Base-by-base conservation (phyloP, 2,797 vertebrate genomes). In the Aulostomus chinensis region DNA sequence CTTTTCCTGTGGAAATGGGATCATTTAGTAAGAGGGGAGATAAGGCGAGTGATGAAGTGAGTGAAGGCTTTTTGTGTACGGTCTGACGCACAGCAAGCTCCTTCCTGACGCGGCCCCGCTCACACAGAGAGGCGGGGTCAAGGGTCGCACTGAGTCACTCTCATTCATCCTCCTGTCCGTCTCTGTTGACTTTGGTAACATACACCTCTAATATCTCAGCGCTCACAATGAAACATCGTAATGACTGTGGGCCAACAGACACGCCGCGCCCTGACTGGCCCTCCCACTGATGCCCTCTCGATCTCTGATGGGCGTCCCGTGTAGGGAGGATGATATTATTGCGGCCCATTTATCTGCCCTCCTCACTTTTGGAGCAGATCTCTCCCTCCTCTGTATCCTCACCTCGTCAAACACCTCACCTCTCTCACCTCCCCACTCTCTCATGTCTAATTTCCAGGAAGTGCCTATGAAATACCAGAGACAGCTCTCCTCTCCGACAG, bases 1-100 rank as follows among this genome's bases (percentile, higher is more conserved):
- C 46, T 70, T 48, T 86, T 80, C 78, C 83, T 86, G 78, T 73
- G 84, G 83, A 85, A 85, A 82, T 76, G 54, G 75, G 81, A 78
- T 84, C 34, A 51, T 75, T 80, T 68, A 67, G 45, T 52, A 60
- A 1, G n/a, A 54, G 55, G 21, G 26, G 20, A 71, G 81, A 86
- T 84, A 83, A 84, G 76, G 60, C 11, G 51, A 68, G 55, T 45
- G 35, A 52, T 2, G 39, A 36, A 47, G 20, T 48, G 70, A 63
- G 42, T 30, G 60, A 54, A 25, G 41, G 52, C 46, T 39, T 66
- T 69, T 50, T 68, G 35, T 68, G 34, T 17, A 45, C 22, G 20
- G 45, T 73, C 39, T 84, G 85, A 86, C 65, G 78, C 75, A 82
- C 64, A 21, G 32, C 20, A 13, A 12, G 14, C 54, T 41, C 26